Base-by-base conservation (phyloP, 2,113 vertebrate species). In the Passerina amoena region DNA sequence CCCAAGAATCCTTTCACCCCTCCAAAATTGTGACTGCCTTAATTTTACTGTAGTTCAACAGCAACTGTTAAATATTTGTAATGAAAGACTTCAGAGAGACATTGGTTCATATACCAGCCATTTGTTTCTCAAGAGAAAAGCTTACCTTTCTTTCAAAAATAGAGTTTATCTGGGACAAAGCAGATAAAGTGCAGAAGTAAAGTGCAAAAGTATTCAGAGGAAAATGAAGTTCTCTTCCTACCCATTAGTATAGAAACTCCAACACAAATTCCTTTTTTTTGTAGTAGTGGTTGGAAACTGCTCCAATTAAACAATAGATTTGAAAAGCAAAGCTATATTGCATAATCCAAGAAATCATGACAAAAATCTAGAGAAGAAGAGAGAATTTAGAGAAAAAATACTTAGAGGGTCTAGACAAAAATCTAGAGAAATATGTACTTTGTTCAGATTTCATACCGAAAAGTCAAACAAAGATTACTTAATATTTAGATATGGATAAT, bases 401-500 rank as follows among this genome's bases (percentile, higher is more conserved):
- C 14, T 19, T n/a, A 24, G 23, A 33, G n/a, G 33, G 14, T 56
- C 30, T 20, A 47, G 6, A 37, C 5, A 56, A 70, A 82, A 64
- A 10, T 72, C 17, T 68, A 60, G 3, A 27, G 9, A 60, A 84
- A 63, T 10, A 54, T 2, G 5, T 59, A 84, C 64, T 59, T 94
- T 92, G 31, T 92, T 91, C 56, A 94, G 56, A 96, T 94, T 97
- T 97, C 85, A 96, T 54, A 76, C 15, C 38, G 42, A 88, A 95
- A 93, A 94, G 53, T 69, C 71, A 94, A 97, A 82, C 18, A 75
- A 94, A 88, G 66, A 84, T 94, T 91, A 96, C 57, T 94, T 97
- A 97, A 89, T 94, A 96, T 92, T 96, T 95, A 81, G 86, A 89
- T 81, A 94, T 78, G 66, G 83, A 92, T 89, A 97, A 94, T 53